Percentiles rank a stretch among this genome's conserved stretches.
Conservation (phyloP, 2,797 vertebrate genomes). For the Girardinus metallicus region DNA sequence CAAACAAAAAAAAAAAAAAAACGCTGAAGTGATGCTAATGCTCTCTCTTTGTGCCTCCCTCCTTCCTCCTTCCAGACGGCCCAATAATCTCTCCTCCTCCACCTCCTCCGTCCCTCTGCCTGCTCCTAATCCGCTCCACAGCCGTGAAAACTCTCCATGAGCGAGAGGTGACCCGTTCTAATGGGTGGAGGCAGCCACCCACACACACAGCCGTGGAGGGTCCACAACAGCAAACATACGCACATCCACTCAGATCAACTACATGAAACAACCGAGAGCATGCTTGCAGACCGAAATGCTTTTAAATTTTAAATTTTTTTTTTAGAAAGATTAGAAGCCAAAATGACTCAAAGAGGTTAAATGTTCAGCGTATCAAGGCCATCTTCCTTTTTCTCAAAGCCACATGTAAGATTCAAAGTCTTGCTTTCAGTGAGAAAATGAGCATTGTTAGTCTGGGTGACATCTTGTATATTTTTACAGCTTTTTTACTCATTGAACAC, state of each 20-base stretch:
- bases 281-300: neutral
- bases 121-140: constrained; percentile 76
- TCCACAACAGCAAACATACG: constrained; percentile 45
- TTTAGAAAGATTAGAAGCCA: neutral
- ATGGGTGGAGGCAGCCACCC: constrained; percentile 72
- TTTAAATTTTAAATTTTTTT: neutral
- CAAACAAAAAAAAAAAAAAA: constrained; percentile 47
- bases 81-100: constrained; percentile 52
- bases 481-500: neutral
- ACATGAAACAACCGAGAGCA: constrained; percentile 25
- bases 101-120: constrained; percentile 33
- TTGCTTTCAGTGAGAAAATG: neutral
- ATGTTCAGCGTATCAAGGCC: neutral
- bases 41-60: constrained; percentile 44
- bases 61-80: constrained; percentile 47
- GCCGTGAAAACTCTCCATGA: constrained; percentile 80
- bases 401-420: neutral
- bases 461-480: neutral
- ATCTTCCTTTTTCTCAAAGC: neutral
- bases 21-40: constrained; percentile 62
- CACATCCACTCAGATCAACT: constrained; percentile 30
- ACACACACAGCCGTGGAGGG: constrained; percentile 60
- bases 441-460: neutral
- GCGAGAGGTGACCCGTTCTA: constrained; percentile 78
- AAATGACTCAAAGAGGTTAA: neutral